A percentile compares a stretch with the other conserved stretches of the same genome.
phyloP scores from a whole-genome alignment of 2,797 vertebrate species.

The Enteromius treurensis region DNA sequence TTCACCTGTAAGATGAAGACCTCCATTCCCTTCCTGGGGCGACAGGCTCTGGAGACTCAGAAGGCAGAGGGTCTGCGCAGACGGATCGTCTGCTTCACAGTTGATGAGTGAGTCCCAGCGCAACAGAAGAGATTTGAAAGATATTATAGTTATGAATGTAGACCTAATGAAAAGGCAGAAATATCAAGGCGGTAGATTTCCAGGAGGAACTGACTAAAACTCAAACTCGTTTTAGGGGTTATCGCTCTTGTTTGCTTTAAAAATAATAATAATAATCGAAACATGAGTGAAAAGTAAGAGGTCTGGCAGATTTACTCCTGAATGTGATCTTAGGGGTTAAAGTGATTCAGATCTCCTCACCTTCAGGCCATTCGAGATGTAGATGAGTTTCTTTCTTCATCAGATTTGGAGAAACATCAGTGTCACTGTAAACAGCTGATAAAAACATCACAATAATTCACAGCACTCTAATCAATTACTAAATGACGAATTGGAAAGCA shows the following conservation, averaged over 20 bases:
- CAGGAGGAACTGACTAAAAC: background rate
- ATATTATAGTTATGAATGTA: background rate
- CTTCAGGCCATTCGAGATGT: background rate
- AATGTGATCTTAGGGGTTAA: background rate
- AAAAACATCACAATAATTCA: background rate
- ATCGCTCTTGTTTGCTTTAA: background rate
- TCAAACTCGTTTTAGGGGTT: background rate
- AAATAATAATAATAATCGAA: background rate
- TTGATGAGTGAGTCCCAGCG: constrained; percentile 83
- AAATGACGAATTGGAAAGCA: background rate
- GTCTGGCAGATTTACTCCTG: background rate
- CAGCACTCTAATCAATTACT: background rate
- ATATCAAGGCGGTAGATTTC: background rate
- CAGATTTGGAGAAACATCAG: background rate
- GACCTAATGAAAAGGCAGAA: background rate
- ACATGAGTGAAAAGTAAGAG: background rate
- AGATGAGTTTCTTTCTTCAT: background rate
- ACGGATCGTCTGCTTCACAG: constrained; percentile 90
- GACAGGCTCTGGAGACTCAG: constrained; percentile 85
- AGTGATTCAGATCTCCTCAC: background rate
- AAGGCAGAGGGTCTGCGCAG: constrained; percentile 81
- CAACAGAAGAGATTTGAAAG: background rate
- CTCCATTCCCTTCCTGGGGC: constrained; percentile 85
- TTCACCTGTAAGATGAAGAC: constrained; percentile 95
- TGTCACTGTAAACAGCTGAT: background rate